Evolutionary conservation across 2,888 invertebrate species (phyloP), one percentile per base, ranked within the genome.

Genomic region (Pachliopta kotzebuea): DNA sequence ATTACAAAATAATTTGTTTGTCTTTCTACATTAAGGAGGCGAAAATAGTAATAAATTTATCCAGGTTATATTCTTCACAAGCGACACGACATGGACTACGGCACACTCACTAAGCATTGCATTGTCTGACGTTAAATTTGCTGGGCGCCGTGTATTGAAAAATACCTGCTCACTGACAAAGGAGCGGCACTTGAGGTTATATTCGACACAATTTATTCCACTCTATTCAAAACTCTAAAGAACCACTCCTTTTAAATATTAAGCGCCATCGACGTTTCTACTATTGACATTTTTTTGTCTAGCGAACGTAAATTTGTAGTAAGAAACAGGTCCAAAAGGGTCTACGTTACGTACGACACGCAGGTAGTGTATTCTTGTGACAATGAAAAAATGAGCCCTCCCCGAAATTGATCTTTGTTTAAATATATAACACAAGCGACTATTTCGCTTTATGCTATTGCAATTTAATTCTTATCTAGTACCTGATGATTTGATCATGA

Each of bases 301-400:
- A 60, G 61, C 75, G 74, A 69, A 69, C 86, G 84, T 88, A 88
- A 77, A 75, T 78, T 81, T 78, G 85, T 89, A 90, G 89, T 88
- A 74, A 61, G 74, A 72, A 78, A 80, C 79, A 79, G 81, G 81
- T 81, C 74, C 69, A 56, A 61, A 37, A 63, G 71, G 73, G 77
- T 76, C 66, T 73, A 73, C 72, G 72, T 71, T 66, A 66, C 56
- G 67, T 66, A 66, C 56, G 67, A 69, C 68, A 67, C 71, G 76
- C 88, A 89, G 89, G 89, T 89, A 88, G 68, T 65, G 63, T 79
- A 80, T 83, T 80, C 75, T 76, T 74, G 67, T 66, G 63, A 57
- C 58, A 45, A 68, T 56, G 66, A 68, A 72, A 71, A 71, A 75
- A 75, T 71, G 74, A 85, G 84, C 83, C 80, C 84, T 84, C 77